These are phyloP conservation scores for Oceanites oceanicus DNA, from an alignment of 2,113 vertebrate species.

Conservation along the genomic window DNA sequence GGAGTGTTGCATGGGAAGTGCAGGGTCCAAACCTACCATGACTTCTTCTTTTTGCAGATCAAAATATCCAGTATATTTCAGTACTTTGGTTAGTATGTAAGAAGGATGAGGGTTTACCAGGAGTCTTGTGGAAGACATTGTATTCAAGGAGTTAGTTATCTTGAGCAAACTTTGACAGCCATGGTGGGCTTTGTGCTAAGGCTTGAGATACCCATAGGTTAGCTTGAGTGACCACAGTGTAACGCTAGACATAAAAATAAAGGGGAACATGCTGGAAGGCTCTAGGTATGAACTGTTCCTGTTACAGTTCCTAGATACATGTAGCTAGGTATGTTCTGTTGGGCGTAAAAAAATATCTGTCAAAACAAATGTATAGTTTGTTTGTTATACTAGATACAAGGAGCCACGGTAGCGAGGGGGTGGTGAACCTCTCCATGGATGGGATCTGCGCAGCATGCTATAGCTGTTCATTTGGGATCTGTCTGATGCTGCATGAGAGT, in stretches of 20 bases:
- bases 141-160: background rate
- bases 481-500: background rate
- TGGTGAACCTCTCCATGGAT: background rate
- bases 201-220: background rate
- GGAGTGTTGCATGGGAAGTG: background rate
- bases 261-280: fast-evolving
- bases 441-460: too few relatives aligned
- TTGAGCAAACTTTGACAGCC: background rate
- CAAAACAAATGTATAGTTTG: background rate
- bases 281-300: background rate
- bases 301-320: background rate
- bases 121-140: background rate
- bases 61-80: background rate
- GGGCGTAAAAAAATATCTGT: background rate
- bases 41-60: background rate
- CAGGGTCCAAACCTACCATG: background rate
- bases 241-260: background rate
- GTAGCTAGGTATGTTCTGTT: background rate
- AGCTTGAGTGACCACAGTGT: background rate
- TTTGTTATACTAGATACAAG: background rate
- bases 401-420: fast-evolving
- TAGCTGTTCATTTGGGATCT: background rate
- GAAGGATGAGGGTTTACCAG: background rate
- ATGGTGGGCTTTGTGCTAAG: background rate
- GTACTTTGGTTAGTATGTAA: background rate